Percentiles rank a stretch among this genome's conserved stretches.
phyloP scores from a whole-genome alignment of 1,140 invertebrate species.

The Heliothis subflexa region DNA sequence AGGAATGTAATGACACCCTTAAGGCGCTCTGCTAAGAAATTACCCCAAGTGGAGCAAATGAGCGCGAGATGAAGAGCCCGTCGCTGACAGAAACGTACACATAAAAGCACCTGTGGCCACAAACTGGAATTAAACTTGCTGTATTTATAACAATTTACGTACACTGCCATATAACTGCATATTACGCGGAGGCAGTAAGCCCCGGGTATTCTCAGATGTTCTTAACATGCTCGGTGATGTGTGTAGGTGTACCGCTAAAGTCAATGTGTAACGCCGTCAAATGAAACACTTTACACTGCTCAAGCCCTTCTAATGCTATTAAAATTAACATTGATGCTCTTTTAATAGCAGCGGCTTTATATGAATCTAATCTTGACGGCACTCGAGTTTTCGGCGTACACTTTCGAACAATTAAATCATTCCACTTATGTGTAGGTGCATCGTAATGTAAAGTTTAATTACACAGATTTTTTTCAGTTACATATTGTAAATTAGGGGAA shows the following conservation, averaged over 20 bases:
- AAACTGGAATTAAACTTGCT: conserved; percentile 49
- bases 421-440: background rate
- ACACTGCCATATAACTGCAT: conserved; percentile 40
- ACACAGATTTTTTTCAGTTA: background rate
- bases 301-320: conserved; percentile 51
- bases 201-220: conserved; percentile 36
- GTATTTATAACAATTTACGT: conserved; percentile 37
- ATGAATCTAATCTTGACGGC: conserved; percentile 52
- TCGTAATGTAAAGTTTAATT: background rate
- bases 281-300: conserved; percentile 45
- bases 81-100: conserved; percentile 40
- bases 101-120: conserved; percentile 47
- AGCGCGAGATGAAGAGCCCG: conserved; percentile 36
- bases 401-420: conserved; percentile 41
- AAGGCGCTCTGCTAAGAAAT: conserved; percentile 52
- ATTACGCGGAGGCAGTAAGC: conserved; percentile 11
- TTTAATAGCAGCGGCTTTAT: conserved; percentile 55
- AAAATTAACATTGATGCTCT: conserved; percentile 59
- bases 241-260: conserved; percentile 22
- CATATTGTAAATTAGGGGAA: background rate
- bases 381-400: conserved; percentile 44
- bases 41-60: conserved; percentile 44
- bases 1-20: conserved; percentile 60
- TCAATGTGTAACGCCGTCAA: conserved; percentile 17
- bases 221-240: conserved; percentile 29